Evolutionary conservation across 2,113 vertebrate species (phyloP).

Genomic region (Oenanthe melanoleuca): DNA sequence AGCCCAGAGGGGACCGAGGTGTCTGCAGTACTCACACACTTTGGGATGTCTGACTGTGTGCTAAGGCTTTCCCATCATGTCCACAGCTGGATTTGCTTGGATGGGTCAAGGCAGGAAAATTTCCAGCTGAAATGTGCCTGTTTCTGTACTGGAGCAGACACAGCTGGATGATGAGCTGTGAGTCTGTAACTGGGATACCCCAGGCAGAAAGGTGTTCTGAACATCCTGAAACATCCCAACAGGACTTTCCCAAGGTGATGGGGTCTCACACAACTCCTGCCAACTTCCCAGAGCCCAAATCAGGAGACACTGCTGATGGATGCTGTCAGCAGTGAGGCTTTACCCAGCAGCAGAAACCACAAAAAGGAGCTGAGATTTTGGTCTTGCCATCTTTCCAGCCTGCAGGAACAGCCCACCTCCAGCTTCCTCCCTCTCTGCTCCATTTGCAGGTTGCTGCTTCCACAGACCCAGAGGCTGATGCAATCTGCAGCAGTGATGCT

Average conservation of each 20-base stretch:
- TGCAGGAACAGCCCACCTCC: not conserved
- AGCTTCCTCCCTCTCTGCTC: not conserved
- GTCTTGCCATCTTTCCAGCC: not conserved
- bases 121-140: not conserved
- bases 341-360: not conserved
- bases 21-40: not conserved
- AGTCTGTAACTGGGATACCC: not conserved
- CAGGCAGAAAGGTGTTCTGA: not conserved
- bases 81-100: not conserved
- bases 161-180: not conserved
- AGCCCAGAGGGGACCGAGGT: not conserved
- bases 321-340: accelerated
- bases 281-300: not conserved
- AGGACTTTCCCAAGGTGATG: not conserved
- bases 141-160: not conserved
- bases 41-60: not conserved
- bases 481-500: not conserved
- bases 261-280: not conserved
- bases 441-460: not conserved
- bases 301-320: not conserved
- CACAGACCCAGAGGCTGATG: not conserved
- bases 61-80: not conserved
- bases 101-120: not conserved
- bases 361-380: not conserved
- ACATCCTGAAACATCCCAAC: not conserved